These are phyloP conservation scores for Archips crataeganus DNA, from an alignment of 2,888 invertebrate species.

Conservation along the genomic window DNA sequence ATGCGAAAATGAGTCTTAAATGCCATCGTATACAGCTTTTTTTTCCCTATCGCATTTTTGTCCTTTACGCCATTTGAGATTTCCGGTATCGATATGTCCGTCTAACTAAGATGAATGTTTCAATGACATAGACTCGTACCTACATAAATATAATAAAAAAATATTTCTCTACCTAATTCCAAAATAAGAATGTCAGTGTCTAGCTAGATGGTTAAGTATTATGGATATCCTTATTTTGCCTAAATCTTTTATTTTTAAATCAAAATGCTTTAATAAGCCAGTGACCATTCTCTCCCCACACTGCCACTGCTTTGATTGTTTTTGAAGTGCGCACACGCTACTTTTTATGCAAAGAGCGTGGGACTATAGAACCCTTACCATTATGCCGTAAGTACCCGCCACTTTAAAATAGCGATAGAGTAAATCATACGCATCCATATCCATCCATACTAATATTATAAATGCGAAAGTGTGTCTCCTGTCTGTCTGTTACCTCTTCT, in stretches of 20 bases:
- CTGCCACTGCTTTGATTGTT: constrained; percentile 45
- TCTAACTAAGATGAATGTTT: too few relatives aligned
- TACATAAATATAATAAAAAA: too few relatives aligned
- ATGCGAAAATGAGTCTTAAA: too few relatives aligned
- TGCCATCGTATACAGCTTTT: too few relatives aligned
- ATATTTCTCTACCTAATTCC: too few relatives aligned
- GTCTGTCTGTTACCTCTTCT: too few relatives aligned
- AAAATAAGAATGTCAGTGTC: too few relatives aligned
- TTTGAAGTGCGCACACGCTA: constrained; percentile 45
- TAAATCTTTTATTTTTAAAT: constrained; percentile 20
- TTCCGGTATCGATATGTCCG: too few relatives aligned
- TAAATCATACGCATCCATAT: neutral
- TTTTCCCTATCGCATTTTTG: too few relatives aligned
- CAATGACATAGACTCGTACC: too few relatives aligned
- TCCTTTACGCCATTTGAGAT: too few relatives aligned
- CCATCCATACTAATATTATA: neutral
- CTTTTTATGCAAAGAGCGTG: constrained; percentile 34
- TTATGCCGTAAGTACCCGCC: constrained; percentile 5
- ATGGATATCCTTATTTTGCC: neutral
- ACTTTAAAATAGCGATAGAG: constrained; percentile 29
- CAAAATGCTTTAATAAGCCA: constrained; percentile 24
- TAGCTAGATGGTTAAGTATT: neutral
- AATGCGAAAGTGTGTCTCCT: too few relatives aligned
- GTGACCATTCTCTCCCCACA: constrained; percentile 4
- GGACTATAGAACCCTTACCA: constrained; percentile 31